A percentile compares a stretch with the other conserved stretches of the same genome.
Conservation (phyloP, 2,888 invertebrate species). For the Philopedon plagiatum region DNA sequence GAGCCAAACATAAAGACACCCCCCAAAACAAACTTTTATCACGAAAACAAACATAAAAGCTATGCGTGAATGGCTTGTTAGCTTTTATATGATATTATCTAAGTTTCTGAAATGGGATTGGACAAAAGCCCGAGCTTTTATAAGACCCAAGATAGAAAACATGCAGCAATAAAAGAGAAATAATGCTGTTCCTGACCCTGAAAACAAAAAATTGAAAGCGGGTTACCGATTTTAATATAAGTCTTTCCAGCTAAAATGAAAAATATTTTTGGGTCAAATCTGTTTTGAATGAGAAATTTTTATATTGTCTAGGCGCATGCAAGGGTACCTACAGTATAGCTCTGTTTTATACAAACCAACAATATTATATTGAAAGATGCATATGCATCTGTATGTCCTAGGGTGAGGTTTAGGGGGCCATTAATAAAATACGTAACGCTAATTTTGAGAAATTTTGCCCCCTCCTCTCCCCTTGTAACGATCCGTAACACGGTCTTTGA, state of each 20-base stretch:
- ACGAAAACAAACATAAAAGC: constrained; percentile 6
- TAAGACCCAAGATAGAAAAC: not conserved
- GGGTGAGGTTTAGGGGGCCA: too few relatives aligned
- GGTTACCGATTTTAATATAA: not conserved
- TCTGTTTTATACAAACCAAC: too few relatives aligned
- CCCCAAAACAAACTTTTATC: constrained; percentile 11
- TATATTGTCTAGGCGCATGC: too few relatives aligned
- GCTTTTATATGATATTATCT: constrained; percentile 7
- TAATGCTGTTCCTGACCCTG: not conserved
- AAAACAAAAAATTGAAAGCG: not conserved
- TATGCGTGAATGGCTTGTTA: constrained; percentile 3
- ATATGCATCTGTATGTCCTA: too few relatives aligned
- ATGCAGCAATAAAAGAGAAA: constrained; percentile 1
- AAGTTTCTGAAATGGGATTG: not conserved
- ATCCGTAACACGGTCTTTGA: too few relatives aligned
- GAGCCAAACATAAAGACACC: not conserved
- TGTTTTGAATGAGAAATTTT: too few relatives aligned
- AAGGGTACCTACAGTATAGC: too few relatives aligned
- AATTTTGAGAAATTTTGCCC: too few relatives aligned
- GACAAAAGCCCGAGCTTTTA: not conserved
- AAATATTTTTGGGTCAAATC: not conserved
- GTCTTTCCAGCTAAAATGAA: too few relatives aligned
- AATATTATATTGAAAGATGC: too few relatives aligned
- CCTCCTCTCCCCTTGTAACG: too few relatives aligned
- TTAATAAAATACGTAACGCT: too few relatives aligned